Evolutionary conservation across 2,888 invertebrate species (phyloP).

Genomic region (Palloptera scutellata): DNA sequence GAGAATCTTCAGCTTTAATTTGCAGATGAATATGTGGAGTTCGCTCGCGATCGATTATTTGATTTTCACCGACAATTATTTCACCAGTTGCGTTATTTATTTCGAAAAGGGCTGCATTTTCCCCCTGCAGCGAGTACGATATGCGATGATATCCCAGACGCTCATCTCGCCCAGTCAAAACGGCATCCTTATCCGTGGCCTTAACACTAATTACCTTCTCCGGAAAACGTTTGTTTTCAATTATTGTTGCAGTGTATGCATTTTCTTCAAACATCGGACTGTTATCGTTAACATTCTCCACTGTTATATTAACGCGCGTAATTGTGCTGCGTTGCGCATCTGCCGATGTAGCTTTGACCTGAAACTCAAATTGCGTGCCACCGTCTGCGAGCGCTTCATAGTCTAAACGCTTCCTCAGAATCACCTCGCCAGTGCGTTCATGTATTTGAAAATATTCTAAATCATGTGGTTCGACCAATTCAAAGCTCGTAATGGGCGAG

Average conservation of each 20-base stretch:
- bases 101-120: conserved; percentile 76
- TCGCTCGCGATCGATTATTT: conserved; percentile 76
- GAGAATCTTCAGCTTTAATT: conserved; percentile 79
- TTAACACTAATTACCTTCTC: conserved; percentile 73
- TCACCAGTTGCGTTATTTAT: conserved; percentile 76
- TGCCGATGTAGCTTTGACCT: conserved; percentile 67
- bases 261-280: conserved; percentile 74
- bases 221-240: conserved; percentile 75
- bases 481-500: conserved; percentile 70
- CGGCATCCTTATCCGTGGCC: conserved; percentile 76
- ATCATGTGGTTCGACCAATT: conserved; percentile 67
- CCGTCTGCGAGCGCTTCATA: conserved; percentile 72
- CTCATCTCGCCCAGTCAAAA: conserved; percentile 68
- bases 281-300: conserved; percentile 82
- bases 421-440: conserved; percentile 77
- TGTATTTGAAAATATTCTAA: conserved; percentile 69
- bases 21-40: conserved; percentile 75
- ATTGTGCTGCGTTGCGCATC: conserved; percentile 67
- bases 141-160: conserved; percentile 74
- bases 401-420: conserved; percentile 77
- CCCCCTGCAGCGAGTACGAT: conserved; percentile 76
- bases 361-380: conserved; percentile 63
- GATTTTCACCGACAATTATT: conserved; percentile 72
- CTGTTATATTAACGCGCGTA: conserved; percentile 74
- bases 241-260: conserved; percentile 75